These are phyloP conservation scores for Naja naja DNA, from an alignment of 2,113 vertebrate species.

Conservation along the genomic window DNA sequence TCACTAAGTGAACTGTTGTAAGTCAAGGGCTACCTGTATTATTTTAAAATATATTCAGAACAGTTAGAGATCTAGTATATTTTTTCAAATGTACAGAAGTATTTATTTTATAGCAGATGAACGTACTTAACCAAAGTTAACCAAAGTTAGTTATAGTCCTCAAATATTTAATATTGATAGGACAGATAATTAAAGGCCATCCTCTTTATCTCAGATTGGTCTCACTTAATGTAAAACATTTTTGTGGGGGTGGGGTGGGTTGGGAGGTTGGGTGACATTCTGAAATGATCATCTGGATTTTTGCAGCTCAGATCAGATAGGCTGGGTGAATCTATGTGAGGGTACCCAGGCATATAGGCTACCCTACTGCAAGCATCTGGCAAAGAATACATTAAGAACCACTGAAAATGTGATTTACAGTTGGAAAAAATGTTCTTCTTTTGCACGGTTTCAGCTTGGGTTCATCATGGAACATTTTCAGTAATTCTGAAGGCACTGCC, in stretches of 20 bases:
- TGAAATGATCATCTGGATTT: not conserved
- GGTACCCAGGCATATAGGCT: not conserved
- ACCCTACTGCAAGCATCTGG: slow-evolving; percentile 34
- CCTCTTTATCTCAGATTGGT: not conserved
- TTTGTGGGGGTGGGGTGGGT: too few species aligned
- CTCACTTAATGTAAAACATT: not conserved
- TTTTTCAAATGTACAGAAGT: not conserved
- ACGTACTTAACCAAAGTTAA: not conserved
- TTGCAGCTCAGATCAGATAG: not conserved
- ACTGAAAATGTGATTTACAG: slow-evolving; percentile 25
- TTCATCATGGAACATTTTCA: not conserved
- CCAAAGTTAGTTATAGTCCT: not conserved
- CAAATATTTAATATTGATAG: not conserved
- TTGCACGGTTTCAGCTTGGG: slow-evolving; percentile 36
- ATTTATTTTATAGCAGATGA: not conserved
- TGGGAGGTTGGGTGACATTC: not conserved
- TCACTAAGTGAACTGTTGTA: too few species aligned
- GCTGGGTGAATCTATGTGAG: slow-evolving; percentile 6
- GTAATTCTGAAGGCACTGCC: slow-evolving; percentile 24
- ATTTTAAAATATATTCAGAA: not conserved
- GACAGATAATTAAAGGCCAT: not conserved
- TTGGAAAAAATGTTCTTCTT: slow-evolving; percentile 40
- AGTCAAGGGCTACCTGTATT: not conserved
- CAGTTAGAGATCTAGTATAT: not conserved
- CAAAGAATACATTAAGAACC: slow-evolving; percentile 42